Evolutionary conservation across 2,888 invertebrate species (phyloP).

Genomic region (Brachyptera risi): DNA sequence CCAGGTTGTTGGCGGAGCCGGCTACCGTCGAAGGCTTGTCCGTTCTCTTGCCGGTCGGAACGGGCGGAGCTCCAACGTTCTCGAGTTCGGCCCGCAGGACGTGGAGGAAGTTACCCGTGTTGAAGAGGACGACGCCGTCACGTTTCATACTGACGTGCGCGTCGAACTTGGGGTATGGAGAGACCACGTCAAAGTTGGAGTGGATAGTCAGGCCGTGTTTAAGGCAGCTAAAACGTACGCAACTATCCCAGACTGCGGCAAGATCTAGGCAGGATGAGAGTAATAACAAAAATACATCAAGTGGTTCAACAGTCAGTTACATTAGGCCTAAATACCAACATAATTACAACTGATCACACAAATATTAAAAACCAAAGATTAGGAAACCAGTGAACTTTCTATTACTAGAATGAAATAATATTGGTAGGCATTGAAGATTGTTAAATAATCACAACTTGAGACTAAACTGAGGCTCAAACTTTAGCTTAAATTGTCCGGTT

Average conservation of each 20-base stretch:
- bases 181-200: slow-evolving; percentile 86
- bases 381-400: too few relatives aligned
- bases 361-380: too few relatives aligned
- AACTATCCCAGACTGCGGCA: slow-evolving; percentile 52
- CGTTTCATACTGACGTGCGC: slow-evolving; percentile 47
- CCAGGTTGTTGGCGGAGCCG: not conserved
- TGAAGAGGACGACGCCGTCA: slow-evolving; percentile 65
- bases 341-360: too few relatives aligned
- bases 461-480: too few relatives aligned
- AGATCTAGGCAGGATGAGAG: slow-evolving; percentile 49
- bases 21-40: not conserved
- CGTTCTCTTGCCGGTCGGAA: too few relatives aligned
- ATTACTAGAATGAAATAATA: too few relatives aligned
- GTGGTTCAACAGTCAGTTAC: too few relatives aligned
- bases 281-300: slow-evolving; percentile 21
- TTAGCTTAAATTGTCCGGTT: too few relatives aligned
- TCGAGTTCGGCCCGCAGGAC: slow-evolving; percentile 63
- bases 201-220: slow-evolving; percentile 90
- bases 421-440: too few relatives aligned
- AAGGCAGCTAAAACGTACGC: slow-evolving; percentile 68
- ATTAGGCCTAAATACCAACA: too few relatives aligned
- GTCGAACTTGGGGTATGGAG: slow-evolving; percentile 72
- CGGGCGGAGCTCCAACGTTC: too few relatives aligned
- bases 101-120: slow-evolving; percentile 81
- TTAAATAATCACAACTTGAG: too few relatives aligned